These are phyloP conservation scores for Stegana nigrithorax DNA, from an alignment of 2,888 invertebrate species.

Conservation along the genomic window DNA sequence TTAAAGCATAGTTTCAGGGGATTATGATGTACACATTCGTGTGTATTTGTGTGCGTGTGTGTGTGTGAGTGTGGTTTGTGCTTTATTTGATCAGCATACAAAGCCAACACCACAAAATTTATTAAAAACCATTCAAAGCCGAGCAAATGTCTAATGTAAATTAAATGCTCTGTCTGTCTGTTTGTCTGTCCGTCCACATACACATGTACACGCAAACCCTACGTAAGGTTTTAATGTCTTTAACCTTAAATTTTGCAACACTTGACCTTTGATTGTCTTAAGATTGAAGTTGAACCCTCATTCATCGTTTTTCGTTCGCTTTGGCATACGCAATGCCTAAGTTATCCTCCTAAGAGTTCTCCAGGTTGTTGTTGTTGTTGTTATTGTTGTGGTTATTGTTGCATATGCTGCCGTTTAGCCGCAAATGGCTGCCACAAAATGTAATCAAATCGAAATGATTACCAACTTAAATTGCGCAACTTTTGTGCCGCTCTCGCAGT, in stretches of 20 bases:
- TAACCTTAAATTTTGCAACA: conserved; percentile 28
- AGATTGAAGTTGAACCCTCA: conserved; percentile 4
- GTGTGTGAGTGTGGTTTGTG: neutral
- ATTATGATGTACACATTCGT: neutral
- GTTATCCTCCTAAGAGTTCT: neutral
- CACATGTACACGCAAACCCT: neutral
- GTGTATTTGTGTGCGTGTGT: neutral
- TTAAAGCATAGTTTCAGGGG: neutral
- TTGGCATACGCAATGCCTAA: neutral
- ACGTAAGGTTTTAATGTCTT: neutral
- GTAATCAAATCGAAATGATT: conserved; percentile 42
- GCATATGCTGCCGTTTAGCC: neutral
- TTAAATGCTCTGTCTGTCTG: conserved; percentile 4
- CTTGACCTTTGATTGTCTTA: conserved; percentile 57
- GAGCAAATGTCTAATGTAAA: neutral
- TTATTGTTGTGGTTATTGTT: neutral
- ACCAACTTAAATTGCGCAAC: conserved; percentile 43
- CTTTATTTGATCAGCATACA: too few relatives aligned
- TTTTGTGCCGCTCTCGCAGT: conserved; percentile 22
- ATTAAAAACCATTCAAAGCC: conserved; percentile 5
- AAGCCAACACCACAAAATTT: neutral
- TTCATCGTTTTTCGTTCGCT: neutral
- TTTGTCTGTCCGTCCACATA: neutral
- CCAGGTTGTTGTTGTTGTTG: neutral
- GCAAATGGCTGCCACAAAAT: conserved; percentile 19